These are phyloP conservation scores for Enteromius afrohamiltoni DNA, from an alignment of 2,797 vertebrate species.

Conservation along the genomic window DNA sequence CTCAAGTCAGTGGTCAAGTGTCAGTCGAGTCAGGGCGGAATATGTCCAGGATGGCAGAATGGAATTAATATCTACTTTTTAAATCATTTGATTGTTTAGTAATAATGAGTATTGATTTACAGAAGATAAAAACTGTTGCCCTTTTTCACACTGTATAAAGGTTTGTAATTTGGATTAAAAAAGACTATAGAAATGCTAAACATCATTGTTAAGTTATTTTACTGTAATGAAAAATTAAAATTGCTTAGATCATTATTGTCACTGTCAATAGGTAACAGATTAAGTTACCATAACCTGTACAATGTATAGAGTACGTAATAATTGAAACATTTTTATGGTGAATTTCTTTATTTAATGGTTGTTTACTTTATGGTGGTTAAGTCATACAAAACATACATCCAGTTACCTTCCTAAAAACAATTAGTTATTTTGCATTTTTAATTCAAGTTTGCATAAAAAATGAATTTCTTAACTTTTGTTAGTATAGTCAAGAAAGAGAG, in stretches of 20 bases:
- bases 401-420: too few relatives aligned
- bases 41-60: background rate
- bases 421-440: too few relatives aligned
- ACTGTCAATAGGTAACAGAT: background rate
- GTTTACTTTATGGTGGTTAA: too few relatives aligned
- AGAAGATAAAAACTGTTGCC: too few relatives aligned
- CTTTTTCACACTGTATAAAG: background rate
- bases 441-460: background rate
- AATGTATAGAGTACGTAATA: too few relatives aligned
- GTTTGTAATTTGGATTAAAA: background rate
- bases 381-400: too few relatives aligned
- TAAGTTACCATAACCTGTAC: background rate
- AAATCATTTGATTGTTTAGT: background rate
- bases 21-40: background rate
- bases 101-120: background rate
- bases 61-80: background rate
- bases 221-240: background rate
- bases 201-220: background rate
- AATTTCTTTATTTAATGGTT: too few relatives aligned
- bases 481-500: background rate
- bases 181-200: background rate
- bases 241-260: background rate
- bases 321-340: too few relatives aligned
- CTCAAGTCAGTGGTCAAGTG: constrained; percentile 11
- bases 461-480: background rate